Evolutionary conservation across 2,888 invertebrate species (phyloP).

Genomic region (Drosophila heteroneura): DNA sequence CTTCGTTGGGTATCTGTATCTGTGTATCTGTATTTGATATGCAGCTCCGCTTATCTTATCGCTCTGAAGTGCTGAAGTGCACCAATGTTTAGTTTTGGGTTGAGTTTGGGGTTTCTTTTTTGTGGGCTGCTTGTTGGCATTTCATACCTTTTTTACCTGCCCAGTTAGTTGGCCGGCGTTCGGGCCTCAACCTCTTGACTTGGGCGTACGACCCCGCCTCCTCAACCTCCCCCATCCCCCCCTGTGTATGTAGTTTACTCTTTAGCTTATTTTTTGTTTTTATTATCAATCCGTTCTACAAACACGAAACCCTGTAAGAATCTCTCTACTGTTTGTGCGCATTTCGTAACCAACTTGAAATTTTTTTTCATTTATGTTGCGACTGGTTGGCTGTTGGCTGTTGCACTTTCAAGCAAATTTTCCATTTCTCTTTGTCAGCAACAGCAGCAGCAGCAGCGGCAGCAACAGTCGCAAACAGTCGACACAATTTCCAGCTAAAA

Average conservation of each 20-base stretch:
- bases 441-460: slow-evolving; percentile 11
- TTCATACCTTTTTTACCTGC: slow-evolving; percentile 61
- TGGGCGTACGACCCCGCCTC: slow-evolving; percentile 46
- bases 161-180: slow-evolving; percentile 48
- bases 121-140: slow-evolving; percentile 69
- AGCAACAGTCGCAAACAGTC: slow-evolving; percentile 24
- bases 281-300: slow-evolving; percentile 64
- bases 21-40: slow-evolving; percentile 50
- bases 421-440: slow-evolving; percentile 60
- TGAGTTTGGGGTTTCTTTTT: slow-evolving; percentile 23
- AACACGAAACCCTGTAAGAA: slow-evolving; percentile 38
- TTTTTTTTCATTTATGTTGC: slow-evolving; percentile 14
- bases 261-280: slow-evolving; percentile 37
- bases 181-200: slow-evolving; percentile 73
- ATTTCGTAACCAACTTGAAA: slow-evolving; percentile 59
- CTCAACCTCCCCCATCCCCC: neutral
- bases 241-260: neutral
- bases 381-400: slow-evolving; percentile 12
- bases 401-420: slow-evolving; percentile 53
- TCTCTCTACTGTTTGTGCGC: slow-evolving; percentile 33
- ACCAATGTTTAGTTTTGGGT: slow-evolving; percentile 51
- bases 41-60: slow-evolving; percentile 66
- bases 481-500: slow-evolving; percentile 77
- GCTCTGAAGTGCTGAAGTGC: slow-evolving; percentile 61
- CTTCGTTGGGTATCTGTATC: slow-evolving; percentile 4